Base-by-base conservation (phyloP, 2,797 vertebrate genomes). In the Melanotaenia parkinsoni region DNA sequence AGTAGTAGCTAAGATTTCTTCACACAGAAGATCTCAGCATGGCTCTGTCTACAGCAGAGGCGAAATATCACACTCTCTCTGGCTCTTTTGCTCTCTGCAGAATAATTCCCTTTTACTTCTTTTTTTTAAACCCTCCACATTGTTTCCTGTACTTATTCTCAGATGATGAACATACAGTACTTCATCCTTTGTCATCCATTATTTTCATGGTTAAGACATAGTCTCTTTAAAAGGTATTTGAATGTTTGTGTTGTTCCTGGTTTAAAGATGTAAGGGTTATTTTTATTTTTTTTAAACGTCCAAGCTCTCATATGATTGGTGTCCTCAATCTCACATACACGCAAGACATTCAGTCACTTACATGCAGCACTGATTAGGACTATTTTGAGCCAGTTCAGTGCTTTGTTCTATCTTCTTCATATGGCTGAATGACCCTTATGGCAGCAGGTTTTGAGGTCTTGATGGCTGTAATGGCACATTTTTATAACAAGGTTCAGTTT, bases 101-200 rank as follows among this genome's bases (percentile, higher is more conserved):
- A 0, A 79, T 82, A 76, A 82, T 76, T 77, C 68, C 72, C 68
- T 79, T 77, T 69, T 60, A 70, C 76, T 70, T 72, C 77, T 66
- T 80, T 67, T 73, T 72, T 65, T 33, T 54, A 37, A 80, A 69
- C 72, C 45, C 70, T 77, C 58, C 47, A 33, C 77, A 62, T 69
- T 30, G 68, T 80, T 54, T 58, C 24, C 47, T 20, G 3, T 5
- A 16, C 74, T 70, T 84, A 72, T 84, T 85, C 81, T 82, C 67
- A 77, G 24, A 33, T 32, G 14, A 71, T 1, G 16, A 45, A 85
- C 67, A 83, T 67, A 3, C 32, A 33, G 32, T 3, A 63, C 32
- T 59, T 28, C 61, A 26, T 40, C 22, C 32, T 1, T 4, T 37
- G 22, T 62, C 33, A 43, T 50, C 45, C 35, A 37, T 37, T 37